A percentile compares a stretch with the other conserved stretches of the same genome.
These are phyloP conservation scores for Gnathochromis pfefferi DNA, from an alignment of 2,113 vertebrate species.

Conservation along the genomic window DNA sequence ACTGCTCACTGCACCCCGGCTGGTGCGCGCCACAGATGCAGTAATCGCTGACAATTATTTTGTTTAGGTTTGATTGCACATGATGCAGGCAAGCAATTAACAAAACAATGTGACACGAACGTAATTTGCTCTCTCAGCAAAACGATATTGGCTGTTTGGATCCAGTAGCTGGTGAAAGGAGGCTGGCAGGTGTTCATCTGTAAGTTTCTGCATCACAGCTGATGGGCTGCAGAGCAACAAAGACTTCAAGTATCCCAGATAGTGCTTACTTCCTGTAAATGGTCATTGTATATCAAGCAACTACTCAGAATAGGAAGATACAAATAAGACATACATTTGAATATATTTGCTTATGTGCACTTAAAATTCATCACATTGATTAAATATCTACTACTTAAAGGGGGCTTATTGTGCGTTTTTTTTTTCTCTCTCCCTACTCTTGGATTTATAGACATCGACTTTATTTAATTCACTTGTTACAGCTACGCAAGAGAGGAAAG, in stretches of 20 bases:
- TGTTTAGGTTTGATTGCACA: constrained; percentile 51
- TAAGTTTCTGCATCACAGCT: neutral
- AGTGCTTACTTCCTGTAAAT: neutral
- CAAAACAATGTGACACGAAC: constrained; percentile 25
- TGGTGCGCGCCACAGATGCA: constrained; percentile 12
- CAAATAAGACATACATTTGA: neutral
- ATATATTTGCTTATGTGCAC: neutral
- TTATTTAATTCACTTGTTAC: neutral
- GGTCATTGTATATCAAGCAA: neutral
- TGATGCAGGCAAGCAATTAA: constrained; percentile 46
- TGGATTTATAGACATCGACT: neutral
- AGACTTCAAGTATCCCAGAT: neutral
- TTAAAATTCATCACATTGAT: neutral
- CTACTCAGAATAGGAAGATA: neutral
- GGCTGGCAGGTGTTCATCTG: constrained; percentile 21
- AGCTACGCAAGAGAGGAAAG: neutral
- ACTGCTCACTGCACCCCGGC: neutral
- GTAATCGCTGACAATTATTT: constrained; percentile 28
- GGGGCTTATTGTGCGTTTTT: neutral
- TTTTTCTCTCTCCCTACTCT: neutral
- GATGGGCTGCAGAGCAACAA: neutral
- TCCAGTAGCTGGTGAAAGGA: neutral
- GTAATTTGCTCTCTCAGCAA: constrained; percentile 11
- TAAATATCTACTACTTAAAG: neutral
- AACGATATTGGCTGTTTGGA: constrained; percentile 10